phyloP scores from a whole-genome alignment of 2,888 invertebrate genomes.

The Leptodirus hochenwartii region DNA sequence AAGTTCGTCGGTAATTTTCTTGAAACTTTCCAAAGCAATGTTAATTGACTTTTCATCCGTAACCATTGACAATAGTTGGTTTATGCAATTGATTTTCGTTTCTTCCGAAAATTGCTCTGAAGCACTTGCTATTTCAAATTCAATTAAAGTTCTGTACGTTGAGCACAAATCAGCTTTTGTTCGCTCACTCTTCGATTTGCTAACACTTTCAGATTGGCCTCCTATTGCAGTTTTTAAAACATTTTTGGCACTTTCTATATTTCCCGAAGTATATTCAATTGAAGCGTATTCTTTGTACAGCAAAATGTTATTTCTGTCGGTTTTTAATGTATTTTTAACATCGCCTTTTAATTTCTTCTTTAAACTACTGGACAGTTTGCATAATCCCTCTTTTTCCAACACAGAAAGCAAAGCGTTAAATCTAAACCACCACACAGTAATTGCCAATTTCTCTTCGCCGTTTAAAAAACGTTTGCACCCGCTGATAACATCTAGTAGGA shows the following conservation, averaged over 20 bases:
- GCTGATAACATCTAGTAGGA: slow-evolving; percentile 32
- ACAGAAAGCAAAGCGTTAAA: slow-evolving; percentile 37
- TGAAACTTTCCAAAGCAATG: slow-evolving; percentile 9
- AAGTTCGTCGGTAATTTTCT: too few species aligned
- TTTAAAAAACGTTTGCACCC: slow-evolving; percentile 32
- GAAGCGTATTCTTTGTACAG: slow-evolving; percentile 45
- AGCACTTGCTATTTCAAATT: slow-evolving; percentile 17
- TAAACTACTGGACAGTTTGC: slow-evolving; percentile 25
- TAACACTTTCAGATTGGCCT: slow-evolving; percentile 3
- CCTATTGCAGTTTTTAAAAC: slow-evolving; percentile 31
- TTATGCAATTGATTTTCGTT: slow-evolving; percentile 16
- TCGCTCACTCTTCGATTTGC: slow-evolving; percentile 14
- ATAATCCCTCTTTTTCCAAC: slow-evolving; percentile 27
- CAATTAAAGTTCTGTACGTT: slow-evolving; percentile 26
- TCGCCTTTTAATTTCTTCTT: slow-evolving; percentile 31
- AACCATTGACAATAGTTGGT: slow-evolving; percentile 17
- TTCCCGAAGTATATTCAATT: slow-evolving; percentile 35
- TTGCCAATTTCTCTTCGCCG: slow-evolving; percentile 30
- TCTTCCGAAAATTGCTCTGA: slow-evolving; percentile 4
- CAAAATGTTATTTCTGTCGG: slow-evolving; percentile 34
- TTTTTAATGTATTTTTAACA: slow-evolving; percentile 34
- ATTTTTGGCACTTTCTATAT: slow-evolving; percentile 28
- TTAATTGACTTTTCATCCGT: slow-evolving; percentile 16
- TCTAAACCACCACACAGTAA: slow-evolving; percentile 43
- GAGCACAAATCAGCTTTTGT: slow-evolving; percentile 25